These are phyloP conservation scores for Syrrhaptes paradoxus DNA, from an alignment of 2,113 vertebrate species.

Conservation along the genomic window DNA sequence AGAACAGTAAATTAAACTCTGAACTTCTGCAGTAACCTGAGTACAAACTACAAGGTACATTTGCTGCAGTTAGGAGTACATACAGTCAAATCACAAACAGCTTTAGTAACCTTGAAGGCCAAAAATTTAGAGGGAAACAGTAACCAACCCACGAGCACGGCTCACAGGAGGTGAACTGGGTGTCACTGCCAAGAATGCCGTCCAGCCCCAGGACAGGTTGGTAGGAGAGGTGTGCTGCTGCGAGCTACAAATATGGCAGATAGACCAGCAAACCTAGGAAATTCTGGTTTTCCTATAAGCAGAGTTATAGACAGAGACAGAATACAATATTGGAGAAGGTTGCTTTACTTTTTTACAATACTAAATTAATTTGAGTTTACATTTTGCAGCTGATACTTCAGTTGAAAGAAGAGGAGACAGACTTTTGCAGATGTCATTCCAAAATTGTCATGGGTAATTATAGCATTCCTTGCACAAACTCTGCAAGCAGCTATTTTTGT, in stretches of 20 bases:
- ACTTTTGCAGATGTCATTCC: not conserved
- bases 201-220: not conserved
- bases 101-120: not conserved
- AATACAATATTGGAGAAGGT: not conserved
- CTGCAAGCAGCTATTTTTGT: not conserved
- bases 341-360: not conserved
- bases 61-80: not conserved
- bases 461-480: not conserved
- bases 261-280: not conserved
- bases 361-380: not conserved
- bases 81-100: not conserved
- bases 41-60: not conserved
- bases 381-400: not conserved
- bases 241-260: not conserved
- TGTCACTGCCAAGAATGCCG: not conserved
- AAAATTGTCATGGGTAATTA: not conserved
- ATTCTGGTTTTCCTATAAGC: not conserved
- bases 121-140: not conserved
- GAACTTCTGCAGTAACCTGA: not conserved
- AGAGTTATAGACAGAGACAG: not conserved
- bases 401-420: not conserved
- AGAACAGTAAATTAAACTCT: not conserved
- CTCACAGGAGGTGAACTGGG: not conserved
- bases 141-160: not conserved
- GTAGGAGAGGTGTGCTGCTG: not conserved